phyloP scores from a whole-genome alignment of 2,888 invertebrate genomes.

The Cremastinae sp. region DNA sequence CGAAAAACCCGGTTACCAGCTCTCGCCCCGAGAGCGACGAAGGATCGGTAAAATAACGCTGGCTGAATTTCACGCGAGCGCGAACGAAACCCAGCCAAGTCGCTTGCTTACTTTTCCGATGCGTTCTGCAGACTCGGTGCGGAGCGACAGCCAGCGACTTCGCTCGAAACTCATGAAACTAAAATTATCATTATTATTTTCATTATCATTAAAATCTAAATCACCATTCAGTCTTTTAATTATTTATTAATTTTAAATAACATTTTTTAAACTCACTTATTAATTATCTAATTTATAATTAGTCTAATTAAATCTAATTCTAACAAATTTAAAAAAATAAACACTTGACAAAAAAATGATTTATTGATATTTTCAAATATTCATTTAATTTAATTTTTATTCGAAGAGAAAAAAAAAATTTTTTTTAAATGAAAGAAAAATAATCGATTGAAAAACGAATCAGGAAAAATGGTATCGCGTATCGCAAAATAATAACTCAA shows the following conservation, averaged over 20 bases:
- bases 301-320: too few species aligned
- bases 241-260: too few species aligned
- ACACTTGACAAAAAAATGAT: too few species aligned
- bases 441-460: not conserved
- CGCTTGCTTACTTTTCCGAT: constrained; percentile 35
- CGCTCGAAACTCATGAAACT: constrained; percentile 30
- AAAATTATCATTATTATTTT: too few species aligned
- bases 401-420: too few species aligned
- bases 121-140: constrained; percentile 26
- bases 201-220: too few species aligned
- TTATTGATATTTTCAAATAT: too few species aligned
- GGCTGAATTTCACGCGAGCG: constrained; percentile 25
- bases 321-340: too few species aligned
- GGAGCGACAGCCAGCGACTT: constrained; percentile 52
- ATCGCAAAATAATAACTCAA: constrained; percentile 22
- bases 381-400: too few species aligned
- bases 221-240: too few species aligned
- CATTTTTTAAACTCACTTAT: too few species aligned
- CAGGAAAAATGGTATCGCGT: not conserved
- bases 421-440: not conserved
- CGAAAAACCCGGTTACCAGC: constrained; percentile 53
- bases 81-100: constrained; percentile 1
- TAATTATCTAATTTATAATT: too few species aligned
- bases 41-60: constrained; percentile 70
- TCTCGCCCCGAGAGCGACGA: constrained; percentile 48